These are phyloP conservation scores for Rhodophaea formosa DNA, from an alignment of 2,888 invertebrate genomes.

Conservation along the genomic window DNA sequence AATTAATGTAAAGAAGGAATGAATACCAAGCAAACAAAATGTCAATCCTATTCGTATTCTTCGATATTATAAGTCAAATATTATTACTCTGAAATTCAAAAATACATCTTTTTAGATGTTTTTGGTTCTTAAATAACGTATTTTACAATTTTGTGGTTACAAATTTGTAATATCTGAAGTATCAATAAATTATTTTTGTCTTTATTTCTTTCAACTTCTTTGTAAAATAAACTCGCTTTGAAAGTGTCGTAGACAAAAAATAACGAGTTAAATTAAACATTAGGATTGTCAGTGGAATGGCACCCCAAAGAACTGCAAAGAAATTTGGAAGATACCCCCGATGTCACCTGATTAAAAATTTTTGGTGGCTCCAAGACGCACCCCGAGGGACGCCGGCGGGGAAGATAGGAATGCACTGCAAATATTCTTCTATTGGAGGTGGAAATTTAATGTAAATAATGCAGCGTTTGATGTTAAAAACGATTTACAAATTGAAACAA, in stretches of 20 bases:
- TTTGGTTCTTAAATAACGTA: too few species aligned
- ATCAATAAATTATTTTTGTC: too few species aligned
- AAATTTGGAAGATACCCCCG: neutral
- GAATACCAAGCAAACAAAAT: too few species aligned
- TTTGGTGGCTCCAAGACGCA: conserved; percentile 1
- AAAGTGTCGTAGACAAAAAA: neutral
- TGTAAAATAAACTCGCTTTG: neutral
- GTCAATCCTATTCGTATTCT: too few species aligned
- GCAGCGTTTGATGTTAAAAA: neutral
- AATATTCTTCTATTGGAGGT: neutral
- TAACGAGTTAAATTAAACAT: neutral
- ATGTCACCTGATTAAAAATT: conserved; percentile 4
- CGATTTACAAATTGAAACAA: neutral
- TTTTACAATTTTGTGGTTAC: too few species aligned
- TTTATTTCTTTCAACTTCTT: neutral
- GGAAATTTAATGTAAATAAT: neutral
- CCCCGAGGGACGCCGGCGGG: conserved; percentile 7
- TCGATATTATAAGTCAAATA: too few species aligned
- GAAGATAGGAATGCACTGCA: conserved; percentile 1
- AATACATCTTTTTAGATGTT: too few species aligned
- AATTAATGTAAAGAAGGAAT: too few species aligned
- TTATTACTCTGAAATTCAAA: too few species aligned
- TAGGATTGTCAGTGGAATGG: neutral
- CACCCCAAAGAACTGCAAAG: conserved; percentile 3
- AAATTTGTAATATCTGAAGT: too few species aligned